These are phyloP conservation scores for Lithobius niger DNA, from an alignment of 1,140 invertebrate species.

Conservation along the genomic window DNA sequence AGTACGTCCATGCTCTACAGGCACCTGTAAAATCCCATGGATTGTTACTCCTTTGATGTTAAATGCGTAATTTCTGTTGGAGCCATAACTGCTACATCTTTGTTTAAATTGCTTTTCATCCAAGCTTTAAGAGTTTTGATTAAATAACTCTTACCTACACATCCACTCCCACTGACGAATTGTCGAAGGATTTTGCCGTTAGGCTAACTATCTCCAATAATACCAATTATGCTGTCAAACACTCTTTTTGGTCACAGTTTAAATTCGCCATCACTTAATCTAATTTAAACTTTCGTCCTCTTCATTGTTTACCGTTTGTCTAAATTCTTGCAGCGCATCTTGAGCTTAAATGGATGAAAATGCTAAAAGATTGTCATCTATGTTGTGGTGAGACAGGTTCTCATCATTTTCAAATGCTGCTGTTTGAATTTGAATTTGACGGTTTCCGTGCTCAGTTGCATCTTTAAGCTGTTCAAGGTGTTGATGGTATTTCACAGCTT, in stretches of 20 bases:
- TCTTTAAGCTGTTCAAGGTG: background rate
- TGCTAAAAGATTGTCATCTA: background rate
- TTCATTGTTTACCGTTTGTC: background rate
- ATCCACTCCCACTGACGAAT: conserved; percentile 6
- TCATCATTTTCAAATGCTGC: background rate
- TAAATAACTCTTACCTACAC: conserved; percentile 7
- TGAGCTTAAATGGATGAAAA: background rate
- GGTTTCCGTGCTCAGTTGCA: background rate
- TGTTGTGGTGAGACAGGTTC: background rate
- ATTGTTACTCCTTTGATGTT: conserved; percentile 13
- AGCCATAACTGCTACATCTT: conserved; percentile 8
- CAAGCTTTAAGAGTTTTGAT: conserved; percentile 3
- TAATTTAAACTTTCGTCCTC: background rate
- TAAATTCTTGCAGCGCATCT: background rate
- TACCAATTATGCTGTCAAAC: background rate
- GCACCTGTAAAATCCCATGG: conserved; percentile 12
- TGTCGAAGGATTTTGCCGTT: background rate
- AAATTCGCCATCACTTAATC: background rate
- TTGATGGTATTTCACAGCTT: background rate
- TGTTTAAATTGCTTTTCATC: background rate
- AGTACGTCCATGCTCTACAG: conserved; percentile 5
- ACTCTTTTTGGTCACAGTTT: background rate
- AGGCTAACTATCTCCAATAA: background rate
- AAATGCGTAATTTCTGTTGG: conserved; percentile 14
- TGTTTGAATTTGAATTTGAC: too few species aligned